Conservation (phyloP, 2,113 vertebrate species). For the Chionis minor region DNA sequence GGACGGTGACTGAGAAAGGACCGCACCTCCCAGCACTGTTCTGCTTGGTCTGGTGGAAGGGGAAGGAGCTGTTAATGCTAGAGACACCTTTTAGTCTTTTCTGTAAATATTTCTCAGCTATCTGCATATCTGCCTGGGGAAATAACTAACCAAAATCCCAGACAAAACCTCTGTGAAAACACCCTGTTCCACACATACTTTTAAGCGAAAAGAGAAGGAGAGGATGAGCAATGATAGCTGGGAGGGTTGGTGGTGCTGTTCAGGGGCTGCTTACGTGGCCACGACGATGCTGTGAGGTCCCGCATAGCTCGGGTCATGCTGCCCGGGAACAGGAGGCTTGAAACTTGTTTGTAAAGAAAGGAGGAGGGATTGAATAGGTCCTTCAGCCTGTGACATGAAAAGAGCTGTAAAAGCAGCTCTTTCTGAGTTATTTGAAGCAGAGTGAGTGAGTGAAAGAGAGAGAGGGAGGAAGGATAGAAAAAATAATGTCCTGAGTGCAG, state of each 20-base stretch:
- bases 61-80: not conserved
- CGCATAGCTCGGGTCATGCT: accelerated
- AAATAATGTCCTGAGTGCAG: not conserved
- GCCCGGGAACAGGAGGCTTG: not conserved
- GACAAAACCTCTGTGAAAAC: not conserved
- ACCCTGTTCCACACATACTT: not conserved
- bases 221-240: not conserved
- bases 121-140: not conserved
- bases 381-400: not conserved
- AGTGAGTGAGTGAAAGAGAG: not conserved
- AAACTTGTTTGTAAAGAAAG: not conserved
- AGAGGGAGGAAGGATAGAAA: not conserved
- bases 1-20: not conserved
- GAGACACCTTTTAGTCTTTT: not conserved
- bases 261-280: not conserved
- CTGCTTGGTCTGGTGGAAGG: not conserved
- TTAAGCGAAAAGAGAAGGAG: not conserved
- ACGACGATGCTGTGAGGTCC: not conserved
- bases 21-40: accelerated
- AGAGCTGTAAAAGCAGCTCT: not conserved
- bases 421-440: not conserved
- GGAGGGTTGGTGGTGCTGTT: not conserved
- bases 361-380: not conserved
- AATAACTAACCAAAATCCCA: not conserved
- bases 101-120: not conserved